phyloP scores from a whole-genome alignment of 2,797 vertebrate species.

The Cetoscarus ocellatus region DNA sequence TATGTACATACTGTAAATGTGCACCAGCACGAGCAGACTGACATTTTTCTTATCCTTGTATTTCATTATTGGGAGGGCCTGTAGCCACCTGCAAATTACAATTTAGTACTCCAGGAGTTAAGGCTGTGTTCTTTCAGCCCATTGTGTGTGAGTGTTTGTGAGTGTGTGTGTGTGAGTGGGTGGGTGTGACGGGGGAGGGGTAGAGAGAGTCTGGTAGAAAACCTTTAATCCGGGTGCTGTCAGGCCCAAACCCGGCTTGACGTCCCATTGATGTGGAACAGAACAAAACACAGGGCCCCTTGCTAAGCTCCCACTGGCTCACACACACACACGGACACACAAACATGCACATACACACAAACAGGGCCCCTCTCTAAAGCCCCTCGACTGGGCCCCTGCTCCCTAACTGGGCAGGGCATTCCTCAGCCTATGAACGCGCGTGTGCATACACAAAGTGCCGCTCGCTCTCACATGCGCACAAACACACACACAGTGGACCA shows the following conservation, averaged over 20 bases:
- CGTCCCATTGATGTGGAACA: slow-evolving; percentile 91
- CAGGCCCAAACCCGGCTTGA: slow-evolving; percentile 88
- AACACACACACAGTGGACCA: slow-evolving; percentile 70
- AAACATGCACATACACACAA: slow-evolving; percentile 24
- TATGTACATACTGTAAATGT: not conserved
- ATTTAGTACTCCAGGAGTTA: slow-evolving; percentile 87
- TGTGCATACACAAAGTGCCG: slow-evolving; percentile 48
- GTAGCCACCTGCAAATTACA: slow-evolving; percentile 87
- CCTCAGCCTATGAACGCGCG: slow-evolving; percentile 62
- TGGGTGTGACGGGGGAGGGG: slow-evolving; percentile 66
- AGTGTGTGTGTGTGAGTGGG: slow-evolving; percentile 28
- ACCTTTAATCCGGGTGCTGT: slow-evolving; percentile 89
- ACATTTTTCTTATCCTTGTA: slow-evolving; percentile 40
- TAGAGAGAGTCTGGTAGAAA: slow-evolving; percentile 85
- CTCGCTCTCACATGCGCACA: slow-evolving; percentile 24
- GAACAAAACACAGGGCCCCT: slow-evolving; percentile 89
- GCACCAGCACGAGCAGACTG: slow-evolving; percentile 8
- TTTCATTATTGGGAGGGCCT: slow-evolving; percentile 57
- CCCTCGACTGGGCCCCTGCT: slow-evolving; percentile 75
- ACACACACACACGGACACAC: slow-evolving; percentile 21
- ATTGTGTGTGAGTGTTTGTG: slow-evolving; percentile 50
- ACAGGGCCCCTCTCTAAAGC: slow-evolving; percentile 70
- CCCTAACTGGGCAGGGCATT: slow-evolving; percentile 75
- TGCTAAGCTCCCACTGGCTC: slow-evolving; percentile 76
- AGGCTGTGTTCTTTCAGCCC: slow-evolving; percentile 84